Conservation (phyloP, 2,888 invertebrate species). For the Melanargia galathea region DNA sequence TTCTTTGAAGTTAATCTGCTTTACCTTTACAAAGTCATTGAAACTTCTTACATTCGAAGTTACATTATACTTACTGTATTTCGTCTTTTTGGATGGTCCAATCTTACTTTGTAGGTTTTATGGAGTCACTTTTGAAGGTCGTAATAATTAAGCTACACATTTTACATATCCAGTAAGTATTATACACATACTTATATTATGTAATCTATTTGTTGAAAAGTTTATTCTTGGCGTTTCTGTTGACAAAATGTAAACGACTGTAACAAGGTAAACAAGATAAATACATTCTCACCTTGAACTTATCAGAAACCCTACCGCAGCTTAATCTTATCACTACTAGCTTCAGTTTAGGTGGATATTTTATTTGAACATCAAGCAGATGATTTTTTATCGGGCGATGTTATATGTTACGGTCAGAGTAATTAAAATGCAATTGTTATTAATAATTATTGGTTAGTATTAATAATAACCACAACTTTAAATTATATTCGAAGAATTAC, state of each 20-base stretch:
- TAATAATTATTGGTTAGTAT: too few species aligned
- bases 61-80: not conserved
- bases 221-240: constrained; percentile 3
- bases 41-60: not conserved
- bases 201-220: not conserved
- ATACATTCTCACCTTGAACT: constrained; percentile 23
- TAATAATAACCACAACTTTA: too few species aligned
- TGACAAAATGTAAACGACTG: constrained; percentile 4
- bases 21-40: not conserved
- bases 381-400: too few species aligned
- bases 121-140: not conserved
- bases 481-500: too few species aligned
- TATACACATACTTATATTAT: not conserved
- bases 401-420: too few species aligned
- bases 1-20: constrained; percentile 9
- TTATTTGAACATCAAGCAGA: not conserved
- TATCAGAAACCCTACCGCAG: constrained; percentile 26
- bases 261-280: constrained; percentile 16
- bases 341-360: constrained; percentile 14
- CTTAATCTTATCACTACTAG: constrained; percentile 29
- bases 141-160: not conserved
- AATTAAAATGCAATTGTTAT: too few species aligned
- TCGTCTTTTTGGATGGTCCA: not conserved
- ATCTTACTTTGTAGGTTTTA: not conserved
- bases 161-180: not conserved